Evolutionary conservation across 2,888 invertebrate species (phyloP), one percentile per base, ranked within the genome.

Genomic region (Zeuzera pyrina): DNA sequence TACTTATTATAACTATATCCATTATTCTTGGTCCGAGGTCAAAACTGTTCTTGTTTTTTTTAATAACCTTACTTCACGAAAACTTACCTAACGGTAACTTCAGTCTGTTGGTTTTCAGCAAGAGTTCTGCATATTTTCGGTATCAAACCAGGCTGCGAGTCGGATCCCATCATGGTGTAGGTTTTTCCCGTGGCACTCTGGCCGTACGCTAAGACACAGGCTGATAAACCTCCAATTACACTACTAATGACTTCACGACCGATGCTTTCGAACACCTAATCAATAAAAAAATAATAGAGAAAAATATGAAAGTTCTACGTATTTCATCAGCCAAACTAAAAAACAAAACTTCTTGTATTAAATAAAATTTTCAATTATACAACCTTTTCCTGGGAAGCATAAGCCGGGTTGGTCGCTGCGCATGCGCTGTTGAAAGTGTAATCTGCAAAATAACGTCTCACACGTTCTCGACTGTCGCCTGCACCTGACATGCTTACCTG

Each of bases 141-240:
- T 33, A 79, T 63, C 5, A 84, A 49, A 1, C 83, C 84, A 0
- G 78, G 78, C 23, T 78, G 64, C 1, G 47, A 28, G 0, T 71
- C 70, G 1, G 81, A 65, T 1, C 91, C 91, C 87, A 91, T 88
- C 91, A 91, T 91, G 5, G 91, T 91, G 56, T 90, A 89, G 0
- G 91, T 91, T 67, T 91, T 91, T 13, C 91, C 91, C 1, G 91
- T 89, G 1, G 91, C 88, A 47, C 91, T 91, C 65, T 91, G 91
- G 0, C 91, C 91, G 51, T 91, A 91, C 1, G 91, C 90, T 55
- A 91, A 79, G 22, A 91, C 86, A 56, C 91, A 91, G 1, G 89
- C 87, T 41, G 91, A 88, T 42, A 84, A 84, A 0, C 92, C 89
- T 2, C 79, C 78, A 34, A 85, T 81, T 6, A 91, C 72, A 15